Conservation (phyloP, 2,888 invertebrate species). For the Cyaniris semiargus region DNA sequence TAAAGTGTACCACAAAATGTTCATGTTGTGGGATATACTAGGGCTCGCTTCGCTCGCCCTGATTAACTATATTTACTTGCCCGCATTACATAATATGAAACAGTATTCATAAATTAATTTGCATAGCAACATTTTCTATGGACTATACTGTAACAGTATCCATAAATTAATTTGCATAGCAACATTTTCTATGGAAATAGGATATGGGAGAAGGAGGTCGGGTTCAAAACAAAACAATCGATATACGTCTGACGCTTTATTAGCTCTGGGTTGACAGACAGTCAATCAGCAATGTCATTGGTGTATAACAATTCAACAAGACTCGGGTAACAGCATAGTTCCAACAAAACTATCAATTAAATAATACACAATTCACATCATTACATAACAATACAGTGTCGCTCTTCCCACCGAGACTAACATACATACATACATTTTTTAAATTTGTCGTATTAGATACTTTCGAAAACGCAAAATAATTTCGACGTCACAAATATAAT, state of each 20-base stretch:
- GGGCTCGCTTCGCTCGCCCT: too few species aligned
- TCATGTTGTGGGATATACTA: too few species aligned
- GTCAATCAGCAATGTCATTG: constrained; percentile 76
- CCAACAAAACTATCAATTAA: constrained; percentile 76
- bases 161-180: too few species aligned
- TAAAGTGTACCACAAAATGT: too few species aligned
- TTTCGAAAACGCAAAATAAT: background rate
- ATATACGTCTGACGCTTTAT: constrained; percentile 77
- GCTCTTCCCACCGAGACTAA: background rate
- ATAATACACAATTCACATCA: constrained; percentile 62
- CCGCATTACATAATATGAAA: too few species aligned
- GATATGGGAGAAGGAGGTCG: background rate
- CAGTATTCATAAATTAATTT: too few species aligned
- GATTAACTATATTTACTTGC: too few species aligned
- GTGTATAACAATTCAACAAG: constrained; percentile 78
- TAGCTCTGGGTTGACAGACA: constrained; percentile 77
- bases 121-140: too few species aligned
- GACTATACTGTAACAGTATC: too few species aligned
- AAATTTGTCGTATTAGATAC: background rate
- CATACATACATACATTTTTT: background rate
- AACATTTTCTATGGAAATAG: background rate
- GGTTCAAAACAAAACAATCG: constrained; percentile 60
- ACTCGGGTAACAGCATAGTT: constrained; percentile 79
- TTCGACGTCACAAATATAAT: background rate
- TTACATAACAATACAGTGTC: constrained; percentile 58